These are phyloP conservation scores for Aspidoscelis tigris DNA, from an alignment of 2,113 vertebrate species.

Conservation along the genomic window DNA sequence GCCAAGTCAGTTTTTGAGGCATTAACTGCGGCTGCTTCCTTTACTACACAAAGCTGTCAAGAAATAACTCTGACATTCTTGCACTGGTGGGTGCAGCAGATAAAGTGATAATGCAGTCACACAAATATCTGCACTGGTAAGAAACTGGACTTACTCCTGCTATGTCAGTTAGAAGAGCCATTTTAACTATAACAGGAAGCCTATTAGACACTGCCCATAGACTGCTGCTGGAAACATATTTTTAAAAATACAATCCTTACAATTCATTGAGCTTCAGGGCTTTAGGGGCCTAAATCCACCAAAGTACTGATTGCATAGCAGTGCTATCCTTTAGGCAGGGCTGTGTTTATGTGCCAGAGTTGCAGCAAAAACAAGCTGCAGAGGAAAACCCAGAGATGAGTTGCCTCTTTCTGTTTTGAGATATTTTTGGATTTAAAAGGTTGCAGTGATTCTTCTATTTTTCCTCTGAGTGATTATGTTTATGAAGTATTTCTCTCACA, in stretches of 20 bases:
- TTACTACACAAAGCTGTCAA: slow-evolving; percentile 5
- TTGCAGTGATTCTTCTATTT: slow-evolving; percentile 37
- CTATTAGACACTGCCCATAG: slow-evolving; percentile 24
- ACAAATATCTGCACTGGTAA: slow-evolving; percentile 13
- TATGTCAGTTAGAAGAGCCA: slow-evolving; percentile 19
- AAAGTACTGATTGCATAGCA: slow-evolving; percentile 8
- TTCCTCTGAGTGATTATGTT: slow-evolving; percentile 41
- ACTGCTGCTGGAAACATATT: slow-evolving; percentile 10
- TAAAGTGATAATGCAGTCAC: slow-evolving; percentile 3
- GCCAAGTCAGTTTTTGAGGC: slow-evolving; percentile 5
- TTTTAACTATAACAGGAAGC: slow-evolving; percentile 43
- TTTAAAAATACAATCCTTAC: slow-evolving; percentile 29
- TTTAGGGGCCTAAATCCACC: not conserved
- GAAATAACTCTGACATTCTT: slow-evolving; percentile 10
- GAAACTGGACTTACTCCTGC: slow-evolving; percentile 25
- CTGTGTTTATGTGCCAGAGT: not conserved
- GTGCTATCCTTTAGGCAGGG: slow-evolving; percentile 24
- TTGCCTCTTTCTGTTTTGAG: slow-evolving; percentile 35
- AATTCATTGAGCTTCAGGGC: not conserved
- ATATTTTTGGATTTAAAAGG: slow-evolving; percentile 45
- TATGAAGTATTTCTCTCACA: slow-evolving; percentile 55
- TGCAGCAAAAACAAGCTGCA: slow-evolving; percentile 14
- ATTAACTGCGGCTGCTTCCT: slow-evolving; percentile 2
- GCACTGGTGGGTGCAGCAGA: not conserved
- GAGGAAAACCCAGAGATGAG: slow-evolving; percentile 7